phyloP scores from a whole-genome alignment of 1,140 invertebrate genomes.

The Anastatus disparis region DNA sequence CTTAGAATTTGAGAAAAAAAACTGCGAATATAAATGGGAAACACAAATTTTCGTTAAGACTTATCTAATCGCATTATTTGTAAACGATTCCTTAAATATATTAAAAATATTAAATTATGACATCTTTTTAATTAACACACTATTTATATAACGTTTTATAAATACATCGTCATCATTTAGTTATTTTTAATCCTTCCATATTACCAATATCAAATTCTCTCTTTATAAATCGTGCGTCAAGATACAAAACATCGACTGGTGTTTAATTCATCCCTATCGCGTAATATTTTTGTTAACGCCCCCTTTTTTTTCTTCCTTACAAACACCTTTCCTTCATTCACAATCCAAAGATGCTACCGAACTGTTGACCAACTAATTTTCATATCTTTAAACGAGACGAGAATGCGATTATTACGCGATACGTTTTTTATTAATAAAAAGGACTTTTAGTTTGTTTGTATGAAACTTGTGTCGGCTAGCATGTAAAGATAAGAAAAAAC shows the following conservation, averaged over 20 bases:
- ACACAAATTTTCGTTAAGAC: no score
- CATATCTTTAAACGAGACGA: slow-evolving; percentile 21
- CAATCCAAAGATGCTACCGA: background rate
- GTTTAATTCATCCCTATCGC: background rate
- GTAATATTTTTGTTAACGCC: background rate
- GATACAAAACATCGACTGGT: background rate
- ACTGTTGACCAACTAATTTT: slow-evolving; percentile 22
- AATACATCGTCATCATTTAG: no score
- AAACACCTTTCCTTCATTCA: no score
- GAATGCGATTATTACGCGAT: background rate
- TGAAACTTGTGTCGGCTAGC: background rate
- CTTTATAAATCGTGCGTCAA: background rate
- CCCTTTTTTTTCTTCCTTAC: background rate
- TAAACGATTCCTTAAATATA: no score
- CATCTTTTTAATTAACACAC: no score
- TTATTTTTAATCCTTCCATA: no score
- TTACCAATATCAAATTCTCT: background rate
- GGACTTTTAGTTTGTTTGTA: background rate
- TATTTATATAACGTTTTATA: no score
- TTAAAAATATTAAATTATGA: no score
- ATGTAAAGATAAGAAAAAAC: slow-evolving; percentile 20
- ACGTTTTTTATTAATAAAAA: slow-evolving; percentile 24
- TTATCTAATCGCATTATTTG: no score
- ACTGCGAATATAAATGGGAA: no score
- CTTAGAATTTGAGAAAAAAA: no score